A percentile compares a stretch with the other conserved stretches of the same genome.
These are phyloP conservation scores for Riptortus pedestris DNA, from an alignment of 1,140 invertebrate species.

Conservation along the genomic window DNA sequence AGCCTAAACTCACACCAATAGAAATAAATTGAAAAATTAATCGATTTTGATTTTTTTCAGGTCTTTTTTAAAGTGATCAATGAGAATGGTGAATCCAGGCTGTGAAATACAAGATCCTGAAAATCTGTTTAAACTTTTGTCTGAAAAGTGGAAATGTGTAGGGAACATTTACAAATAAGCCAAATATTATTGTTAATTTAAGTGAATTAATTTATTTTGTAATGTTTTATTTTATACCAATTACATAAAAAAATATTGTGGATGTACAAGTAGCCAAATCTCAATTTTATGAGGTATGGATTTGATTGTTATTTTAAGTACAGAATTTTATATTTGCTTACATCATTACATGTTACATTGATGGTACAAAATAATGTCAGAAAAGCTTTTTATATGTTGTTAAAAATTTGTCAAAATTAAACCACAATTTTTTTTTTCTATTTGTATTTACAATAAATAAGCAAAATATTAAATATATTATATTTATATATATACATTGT, in stretches of 20 bases:
- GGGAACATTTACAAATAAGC: background rate
- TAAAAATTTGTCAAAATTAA: background rate
- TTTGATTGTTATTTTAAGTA: background rate
- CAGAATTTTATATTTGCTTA: background rate
- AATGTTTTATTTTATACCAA: too few relatives aligned
- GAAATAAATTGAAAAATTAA: too few relatives aligned
- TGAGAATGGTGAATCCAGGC: background rate
- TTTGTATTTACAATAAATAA: background rate
- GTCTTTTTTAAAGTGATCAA: background rate
- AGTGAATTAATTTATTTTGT: background rate
- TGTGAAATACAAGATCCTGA: background rate
- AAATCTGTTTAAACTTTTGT: background rate
- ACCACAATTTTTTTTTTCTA: background rate
- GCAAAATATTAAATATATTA: background rate
- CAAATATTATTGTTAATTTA: background rate
- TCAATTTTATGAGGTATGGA: background rate
- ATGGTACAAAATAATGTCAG: background rate
- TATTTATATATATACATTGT: background rate
- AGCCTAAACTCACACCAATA: too few relatives aligned
- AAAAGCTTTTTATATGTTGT: background rate
- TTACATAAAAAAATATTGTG: background rate
- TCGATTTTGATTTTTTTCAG: too few relatives aligned
- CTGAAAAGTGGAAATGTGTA: too few relatives aligned
- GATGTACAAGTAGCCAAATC: background rate
- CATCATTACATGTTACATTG: background rate